phyloP scores from a whole-genome alignment of 2,888 invertebrate genomes.

The Drosophila nigricruria region DNA sequence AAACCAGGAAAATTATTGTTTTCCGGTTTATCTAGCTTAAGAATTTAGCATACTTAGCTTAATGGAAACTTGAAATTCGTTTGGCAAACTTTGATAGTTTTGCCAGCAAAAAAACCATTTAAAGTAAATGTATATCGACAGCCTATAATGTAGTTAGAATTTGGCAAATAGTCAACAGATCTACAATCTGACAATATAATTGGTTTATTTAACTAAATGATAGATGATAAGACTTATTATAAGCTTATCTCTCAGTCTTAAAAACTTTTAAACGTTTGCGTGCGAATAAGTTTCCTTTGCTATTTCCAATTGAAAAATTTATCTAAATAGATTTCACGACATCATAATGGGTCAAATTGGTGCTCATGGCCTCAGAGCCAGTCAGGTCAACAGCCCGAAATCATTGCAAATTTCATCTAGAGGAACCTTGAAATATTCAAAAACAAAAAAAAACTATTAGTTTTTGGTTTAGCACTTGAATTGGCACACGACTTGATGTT shows the following conservation, averaged over 20 bases:
- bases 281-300: constrained; percentile 3
- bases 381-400: constrained; percentile 9
- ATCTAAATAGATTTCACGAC: constrained; percentile 12
- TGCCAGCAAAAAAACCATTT: constrained; percentile 2
- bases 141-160: not conserved
- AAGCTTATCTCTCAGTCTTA: not conserved
- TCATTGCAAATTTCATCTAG: constrained; percentile 1
- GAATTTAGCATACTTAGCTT: not conserved
- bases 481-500: not conserved
- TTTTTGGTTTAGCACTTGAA: not conserved
- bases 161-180: not conserved
- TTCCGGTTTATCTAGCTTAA: not conserved
- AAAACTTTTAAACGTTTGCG: constrained; percentile 1
- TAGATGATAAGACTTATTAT: constrained; percentile 4
- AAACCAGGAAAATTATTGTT: not conserved
- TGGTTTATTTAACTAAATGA: constrained; percentile 4
- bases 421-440: constrained; percentile 5
- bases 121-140: not conserved
- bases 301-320: constrained; percentile 1
- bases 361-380: not conserved
- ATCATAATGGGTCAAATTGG: constrained; percentile 5
- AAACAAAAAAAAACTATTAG: not conserved
- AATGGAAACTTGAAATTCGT: not conserved
- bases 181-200: constrained; percentile 13
- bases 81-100: not conserved